Percentiles rank a stretch among this genome's conserved stretches.
Evolutionary conservation across 2,888 invertebrate species (phyloP).

Genomic region (Eulithis prunata): DNA sequence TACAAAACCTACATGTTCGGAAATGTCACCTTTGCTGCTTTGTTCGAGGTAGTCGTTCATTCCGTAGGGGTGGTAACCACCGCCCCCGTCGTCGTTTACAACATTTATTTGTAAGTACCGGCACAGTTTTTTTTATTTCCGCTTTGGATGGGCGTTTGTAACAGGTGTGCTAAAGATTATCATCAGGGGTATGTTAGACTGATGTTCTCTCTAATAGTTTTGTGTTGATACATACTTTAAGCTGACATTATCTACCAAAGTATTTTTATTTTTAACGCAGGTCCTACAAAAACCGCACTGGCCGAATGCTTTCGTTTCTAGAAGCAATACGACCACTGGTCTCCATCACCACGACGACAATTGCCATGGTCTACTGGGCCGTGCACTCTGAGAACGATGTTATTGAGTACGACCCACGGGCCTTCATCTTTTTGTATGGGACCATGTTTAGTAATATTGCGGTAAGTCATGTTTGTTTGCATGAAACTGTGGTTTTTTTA

Average conservation of each 20-base stretch:
- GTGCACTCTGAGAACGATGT: conserved; percentile 90
- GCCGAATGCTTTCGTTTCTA: conserved; percentile 88
- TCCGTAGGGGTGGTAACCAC: conserved; percentile 91
- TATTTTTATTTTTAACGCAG: conserved; percentile 61
- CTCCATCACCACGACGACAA: conserved; percentile 86
- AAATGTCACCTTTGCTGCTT: conserved; percentile 87
- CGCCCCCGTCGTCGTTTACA: conserved; percentile 93
- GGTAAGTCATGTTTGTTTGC: conserved; percentile 84
- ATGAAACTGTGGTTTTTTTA: no score
- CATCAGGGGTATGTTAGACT: no score
- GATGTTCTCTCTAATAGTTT: no score
- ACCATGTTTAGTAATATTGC: conserved; percentile 98
- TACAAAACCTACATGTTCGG: conserved; percentile 90
- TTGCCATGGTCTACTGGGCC: conserved; percentile 87
- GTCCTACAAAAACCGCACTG: conserved; percentile 90
- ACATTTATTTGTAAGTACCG: conserved; percentile 91
- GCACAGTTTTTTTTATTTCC: conserved; percentile 11
- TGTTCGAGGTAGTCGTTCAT: conserved; percentile 92
- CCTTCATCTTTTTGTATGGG: conserved; percentile 94
- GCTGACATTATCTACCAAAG: no score
- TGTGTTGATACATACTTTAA: no score
- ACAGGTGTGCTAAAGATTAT: no score
- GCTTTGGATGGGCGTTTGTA: conserved; percentile 14
- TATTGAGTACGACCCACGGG: conserved; percentile 91
- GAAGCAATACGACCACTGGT: conserved; percentile 86